Evolutionary conservation across 1,140 invertebrate species (phyloP).

Genomic region (Fopius arisanus): DNA sequence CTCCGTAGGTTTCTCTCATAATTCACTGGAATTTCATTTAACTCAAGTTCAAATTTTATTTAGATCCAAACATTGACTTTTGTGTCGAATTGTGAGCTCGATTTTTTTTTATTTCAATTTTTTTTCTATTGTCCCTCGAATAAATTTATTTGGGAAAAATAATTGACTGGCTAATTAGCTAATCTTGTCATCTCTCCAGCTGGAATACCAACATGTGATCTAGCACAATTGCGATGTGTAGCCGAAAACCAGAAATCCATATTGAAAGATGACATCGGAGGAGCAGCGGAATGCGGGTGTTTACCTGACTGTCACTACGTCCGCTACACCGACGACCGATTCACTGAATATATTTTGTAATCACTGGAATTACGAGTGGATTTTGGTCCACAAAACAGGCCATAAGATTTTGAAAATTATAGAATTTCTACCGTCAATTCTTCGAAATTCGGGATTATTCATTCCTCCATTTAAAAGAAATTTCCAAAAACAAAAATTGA

Average conservation of each 20-base stretch:
- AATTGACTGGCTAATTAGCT: background rate
- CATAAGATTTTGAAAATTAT: too few relatives aligned
- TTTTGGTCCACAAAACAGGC: too few relatives aligned
- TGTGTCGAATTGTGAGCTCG: too few relatives aligned
- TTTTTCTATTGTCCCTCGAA: background rate
- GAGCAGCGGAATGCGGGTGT: conserved; percentile 8
- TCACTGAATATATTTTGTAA: background rate
- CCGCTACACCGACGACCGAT: background rate
- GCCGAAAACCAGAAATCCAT: conserved; percentile 4
- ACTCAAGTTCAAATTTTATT: too few relatives aligned
- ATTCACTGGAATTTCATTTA: too few relatives aligned
- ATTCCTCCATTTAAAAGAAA: too few relatives aligned
- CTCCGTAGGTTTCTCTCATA: conserved; percentile 32
- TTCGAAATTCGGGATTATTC: too few relatives aligned
- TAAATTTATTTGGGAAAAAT: conserved; percentile 1
- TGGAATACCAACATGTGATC: conserved; percentile 26
- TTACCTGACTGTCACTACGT: conserved; percentile 22
- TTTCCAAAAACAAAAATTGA: too few relatives aligned
- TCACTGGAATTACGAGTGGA: too few relatives aligned
- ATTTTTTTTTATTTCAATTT: too few relatives aligned
- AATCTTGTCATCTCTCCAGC: conserved; percentile 15
- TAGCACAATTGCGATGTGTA: conserved; percentile 22
- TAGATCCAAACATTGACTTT: too few relatives aligned
- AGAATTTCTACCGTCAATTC: too few relatives aligned
- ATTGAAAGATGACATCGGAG: background rate